Evolutionary conservation across 35 echinoderm and acorn worm species (phyloP), one percentile per base, ranked within the genome.

Genomic region (Stichopus chloronotus): DNA sequence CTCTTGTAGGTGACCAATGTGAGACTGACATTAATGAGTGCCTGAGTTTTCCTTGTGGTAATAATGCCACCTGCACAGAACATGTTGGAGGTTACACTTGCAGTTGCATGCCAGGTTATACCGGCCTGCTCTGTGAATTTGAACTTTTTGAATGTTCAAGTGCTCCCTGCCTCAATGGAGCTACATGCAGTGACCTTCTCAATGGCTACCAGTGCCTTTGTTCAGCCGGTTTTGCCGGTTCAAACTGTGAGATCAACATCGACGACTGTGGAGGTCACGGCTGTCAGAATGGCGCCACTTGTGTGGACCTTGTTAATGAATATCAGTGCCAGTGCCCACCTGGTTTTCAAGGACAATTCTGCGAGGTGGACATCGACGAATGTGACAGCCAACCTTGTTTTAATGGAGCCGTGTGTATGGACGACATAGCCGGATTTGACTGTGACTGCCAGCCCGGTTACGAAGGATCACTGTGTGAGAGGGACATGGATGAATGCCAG

Each of bases 21-120:
- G 89, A 94, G 71, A 94, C 88, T 52, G 94, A 94, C 30, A 92
- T 78, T 56, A 90, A 94, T 60, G 94, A 94, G 63, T 94, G 94
- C 59, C 78, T 55, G 17, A 94, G 94, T 79, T 78, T 8, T 19
- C 94, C 94, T 5, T 94, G 94, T 43, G 19, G 76, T 13, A 94
- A 94, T 25, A 82, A 79, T 59, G 94, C 88, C 5, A 94, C 94
- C n/a, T 94, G 94, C 25, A 86, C 58, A 13, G 94, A 94, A 58
- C 78, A 85, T 17, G 52, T 94, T 25, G 90, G 55, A 74, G 12
- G 25, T 13, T 94, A 92, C 63, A 72, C 19, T 24, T 94, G 94
- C 63, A 63, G 92, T 25, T 94, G 94, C 76, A 11, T 84, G 25
- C 25, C 81, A 25, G 94, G 94, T 11, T 94, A 91, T 60, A 94